Percentiles rank a stretch among this genome's conserved stretches.
phyloP scores from a whole-genome alignment of 2,797 vertebrate species.

The Hapalemur alaotrensis region DNA sequence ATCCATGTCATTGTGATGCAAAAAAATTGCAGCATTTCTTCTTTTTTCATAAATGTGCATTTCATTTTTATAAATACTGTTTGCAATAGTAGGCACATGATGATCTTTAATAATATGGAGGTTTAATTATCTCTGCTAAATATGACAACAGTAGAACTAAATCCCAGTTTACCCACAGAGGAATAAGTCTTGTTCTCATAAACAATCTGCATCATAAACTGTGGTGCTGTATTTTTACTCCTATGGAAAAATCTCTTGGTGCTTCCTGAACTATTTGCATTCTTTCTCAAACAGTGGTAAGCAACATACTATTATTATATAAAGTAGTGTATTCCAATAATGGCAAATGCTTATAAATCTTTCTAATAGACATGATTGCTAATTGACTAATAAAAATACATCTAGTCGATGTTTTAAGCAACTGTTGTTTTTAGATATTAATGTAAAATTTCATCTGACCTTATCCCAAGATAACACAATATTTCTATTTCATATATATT shows the following conservation, averaged over 20 bases:
- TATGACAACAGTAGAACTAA: constrained; percentile 55
- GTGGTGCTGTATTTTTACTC: constrained; percentile 66
- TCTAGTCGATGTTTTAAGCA: constrained; percentile 46
- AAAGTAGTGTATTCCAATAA: constrained; percentile 49
- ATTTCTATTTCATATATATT: neutral
- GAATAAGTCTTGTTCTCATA: constrained; percentile 63
- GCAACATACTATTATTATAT: constrained; percentile 54
- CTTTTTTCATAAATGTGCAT: constrained; percentile 46
- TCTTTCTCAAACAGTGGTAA: constrained; percentile 56
- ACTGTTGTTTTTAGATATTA: neutral
- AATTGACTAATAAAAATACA: constrained; percentile 57
- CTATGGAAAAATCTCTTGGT: constrained; percentile 68
- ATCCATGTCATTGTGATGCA: constrained; percentile 53
- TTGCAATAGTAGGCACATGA: neutral
- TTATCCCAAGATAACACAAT: neutral
- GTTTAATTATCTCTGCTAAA: neutral
- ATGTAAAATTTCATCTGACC: neutral
- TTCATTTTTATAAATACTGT: neutral
- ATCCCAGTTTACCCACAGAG: neutral
- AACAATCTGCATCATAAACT: constrained; percentile 60
- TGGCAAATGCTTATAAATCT: constrained; percentile 58
- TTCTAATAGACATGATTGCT: constrained; percentile 41
- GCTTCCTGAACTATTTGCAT: constrained; percentile 69
- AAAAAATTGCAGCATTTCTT: constrained; percentile 44
- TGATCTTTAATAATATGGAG: neutral